Percentiles rank a stretch among this genome's conserved stretches.
phyloP scores from a whole-genome alignment of 2,797 vertebrate genomes.

The Tinamus major region DNA sequence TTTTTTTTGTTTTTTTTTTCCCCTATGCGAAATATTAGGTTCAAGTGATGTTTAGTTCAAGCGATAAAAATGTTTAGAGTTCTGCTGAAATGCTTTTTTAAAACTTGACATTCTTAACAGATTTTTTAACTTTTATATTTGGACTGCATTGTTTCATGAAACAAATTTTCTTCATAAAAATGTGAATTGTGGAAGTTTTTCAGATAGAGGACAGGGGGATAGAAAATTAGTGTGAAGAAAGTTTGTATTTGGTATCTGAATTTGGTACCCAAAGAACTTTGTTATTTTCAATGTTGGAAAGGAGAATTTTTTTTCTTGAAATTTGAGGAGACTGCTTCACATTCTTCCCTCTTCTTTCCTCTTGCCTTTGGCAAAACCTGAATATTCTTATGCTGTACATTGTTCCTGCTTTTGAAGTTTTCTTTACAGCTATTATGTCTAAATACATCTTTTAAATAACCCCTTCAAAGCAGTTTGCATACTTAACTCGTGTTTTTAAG shows the following conservation, averaged over 20 bases:
- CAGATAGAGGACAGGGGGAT: not conserved
- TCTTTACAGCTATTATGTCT: not conserved
- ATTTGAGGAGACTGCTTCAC: not conserved
- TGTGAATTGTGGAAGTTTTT: not conserved
- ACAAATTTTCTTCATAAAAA: not conserved
- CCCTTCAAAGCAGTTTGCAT: not conserved
- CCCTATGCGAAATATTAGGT: not conserved
- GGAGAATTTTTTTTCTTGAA: not conserved
- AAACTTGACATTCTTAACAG: not conserved
- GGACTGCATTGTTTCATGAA: not conserved
- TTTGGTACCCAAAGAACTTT: not conserved
- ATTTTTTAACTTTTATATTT: not conserved
- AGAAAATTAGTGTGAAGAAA: not conserved
- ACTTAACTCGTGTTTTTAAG: not conserved
- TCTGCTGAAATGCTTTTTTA: not conserved
- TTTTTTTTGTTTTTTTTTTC: not conserved
- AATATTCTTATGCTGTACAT: not conserved
- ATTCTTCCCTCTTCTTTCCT: not conserved
- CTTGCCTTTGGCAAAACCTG: constrained; percentile 4
- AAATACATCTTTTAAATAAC: not conserved
- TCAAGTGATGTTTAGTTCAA: not conserved
- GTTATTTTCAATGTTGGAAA: not conserved
- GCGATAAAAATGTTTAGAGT: not conserved
- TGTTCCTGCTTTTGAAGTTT: not conserved
- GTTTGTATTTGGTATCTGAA: not conserved